Conservation (phyloP, 2,113 vertebrate genomes). For the Paratilapia polleni region DNA sequence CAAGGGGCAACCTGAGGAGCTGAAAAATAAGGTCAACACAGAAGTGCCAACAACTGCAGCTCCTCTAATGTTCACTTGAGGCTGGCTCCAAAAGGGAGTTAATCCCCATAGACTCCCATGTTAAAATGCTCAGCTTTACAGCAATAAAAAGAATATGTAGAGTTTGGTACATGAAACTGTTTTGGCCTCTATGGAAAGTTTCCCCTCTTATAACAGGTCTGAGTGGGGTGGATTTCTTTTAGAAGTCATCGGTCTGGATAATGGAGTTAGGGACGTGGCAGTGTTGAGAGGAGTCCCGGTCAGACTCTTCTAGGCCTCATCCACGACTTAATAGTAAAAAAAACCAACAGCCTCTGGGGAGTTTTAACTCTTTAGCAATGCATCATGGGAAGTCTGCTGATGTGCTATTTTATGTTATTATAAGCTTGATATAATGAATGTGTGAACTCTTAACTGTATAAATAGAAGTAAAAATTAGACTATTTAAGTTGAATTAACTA, state of each 20-base stretch:
- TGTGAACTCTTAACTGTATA: neutral
- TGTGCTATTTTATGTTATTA: too few species aligned
- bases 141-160: neutral
- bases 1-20: neutral
- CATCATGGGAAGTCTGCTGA: neutral
- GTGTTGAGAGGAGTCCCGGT: neutral
- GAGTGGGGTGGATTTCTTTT: neutral
- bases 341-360: neutral
- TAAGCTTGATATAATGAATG: neutral
- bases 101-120: neutral
- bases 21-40: neutral
- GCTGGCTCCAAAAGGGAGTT: accelerated
- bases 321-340: neutral
- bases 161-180: neutral
- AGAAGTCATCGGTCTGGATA: neutral
- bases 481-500: neutral
- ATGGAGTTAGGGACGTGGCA: neutral
- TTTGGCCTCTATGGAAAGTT: neutral
- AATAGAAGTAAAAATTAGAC: neutral
- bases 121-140: neutral
- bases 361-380: neutral
- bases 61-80: neutral
- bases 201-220: accelerated
- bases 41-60: neutral
- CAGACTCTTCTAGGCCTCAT: neutral